Conservation (phyloP, 2,113 vertebrate species). For the Bos javanicus region DNA sequence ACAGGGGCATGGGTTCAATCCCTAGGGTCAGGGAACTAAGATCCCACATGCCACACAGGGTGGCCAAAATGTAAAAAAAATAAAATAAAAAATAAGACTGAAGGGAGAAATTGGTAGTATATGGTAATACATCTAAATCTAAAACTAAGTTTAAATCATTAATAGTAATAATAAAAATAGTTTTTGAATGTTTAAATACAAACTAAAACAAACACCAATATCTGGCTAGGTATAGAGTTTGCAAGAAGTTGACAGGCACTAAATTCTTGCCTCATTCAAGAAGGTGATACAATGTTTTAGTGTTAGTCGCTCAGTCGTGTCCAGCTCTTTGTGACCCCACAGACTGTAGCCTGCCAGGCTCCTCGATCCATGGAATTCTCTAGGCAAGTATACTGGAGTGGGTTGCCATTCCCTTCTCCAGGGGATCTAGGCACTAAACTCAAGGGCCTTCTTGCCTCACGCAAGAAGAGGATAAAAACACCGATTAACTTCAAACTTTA, state of each 20-base stretch:
- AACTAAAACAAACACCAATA: not conserved
- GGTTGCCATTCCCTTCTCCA: not conserved
- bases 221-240: not conserved
- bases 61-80: not conserved
- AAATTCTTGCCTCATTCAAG: not conserved
- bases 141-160: not conserved
- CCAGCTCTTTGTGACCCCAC: not conserved
- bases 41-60: not conserved
- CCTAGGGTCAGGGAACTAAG: not conserved
- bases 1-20: not conserved
- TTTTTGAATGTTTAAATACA: not conserved
- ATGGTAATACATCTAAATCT: not conserved
- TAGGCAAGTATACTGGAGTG: not conserved
- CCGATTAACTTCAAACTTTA: not conserved
- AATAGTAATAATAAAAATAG: not conserved
- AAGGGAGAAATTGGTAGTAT: not conserved
- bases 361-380: not conserved
- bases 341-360: not conserved
- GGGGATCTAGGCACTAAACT: not conserved
- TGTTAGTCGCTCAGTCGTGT: fast-evolving
- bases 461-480: not conserved
- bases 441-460: not conserved
- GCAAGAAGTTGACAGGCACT: not conserved
- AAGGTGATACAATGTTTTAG: not conserved
- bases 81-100: not conserved